phyloP scores from a whole-genome alignment of 2,797 vertebrate species.

The Sebastes miniatus region DNA sequence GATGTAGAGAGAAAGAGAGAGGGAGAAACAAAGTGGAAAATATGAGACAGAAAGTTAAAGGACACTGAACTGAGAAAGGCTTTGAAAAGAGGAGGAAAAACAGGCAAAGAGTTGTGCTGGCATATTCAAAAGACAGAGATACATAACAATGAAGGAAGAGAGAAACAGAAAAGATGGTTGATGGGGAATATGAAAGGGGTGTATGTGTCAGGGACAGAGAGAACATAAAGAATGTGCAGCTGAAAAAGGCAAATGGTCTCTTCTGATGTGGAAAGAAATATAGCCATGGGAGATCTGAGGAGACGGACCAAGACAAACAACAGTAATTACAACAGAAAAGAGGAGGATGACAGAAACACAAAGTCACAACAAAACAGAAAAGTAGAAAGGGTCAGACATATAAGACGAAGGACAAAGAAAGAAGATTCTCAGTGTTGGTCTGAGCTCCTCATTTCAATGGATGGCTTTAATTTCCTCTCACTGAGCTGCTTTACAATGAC shows the following conservation, averaged over 20 bases:
- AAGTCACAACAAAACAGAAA: neutral
- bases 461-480: constrained; percentile 6
- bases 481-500: neutral
- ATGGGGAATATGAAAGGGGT: neutral
- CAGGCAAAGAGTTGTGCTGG: neutral
- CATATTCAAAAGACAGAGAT: constrained; percentile 10
- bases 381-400: neutral
- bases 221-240: neutral
- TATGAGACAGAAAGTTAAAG: neutral
- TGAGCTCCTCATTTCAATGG: neutral
- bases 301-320: constrained; percentile 19
- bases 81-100: neutral
- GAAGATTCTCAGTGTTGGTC: neutral
- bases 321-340: neutral
- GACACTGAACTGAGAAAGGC: neutral
- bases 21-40: neutral
- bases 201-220: neutral
- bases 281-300: neutral
- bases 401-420: neutral
- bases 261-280: neutral
- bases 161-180: neutral
- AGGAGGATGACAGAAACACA: neutral
- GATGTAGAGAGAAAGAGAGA: neutral
- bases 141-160: neutral
- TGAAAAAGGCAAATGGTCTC: neutral